phyloP scores from a whole-genome alignment of 1,140 invertebrate genomes.

The Reticulitermes speratus region DNA sequence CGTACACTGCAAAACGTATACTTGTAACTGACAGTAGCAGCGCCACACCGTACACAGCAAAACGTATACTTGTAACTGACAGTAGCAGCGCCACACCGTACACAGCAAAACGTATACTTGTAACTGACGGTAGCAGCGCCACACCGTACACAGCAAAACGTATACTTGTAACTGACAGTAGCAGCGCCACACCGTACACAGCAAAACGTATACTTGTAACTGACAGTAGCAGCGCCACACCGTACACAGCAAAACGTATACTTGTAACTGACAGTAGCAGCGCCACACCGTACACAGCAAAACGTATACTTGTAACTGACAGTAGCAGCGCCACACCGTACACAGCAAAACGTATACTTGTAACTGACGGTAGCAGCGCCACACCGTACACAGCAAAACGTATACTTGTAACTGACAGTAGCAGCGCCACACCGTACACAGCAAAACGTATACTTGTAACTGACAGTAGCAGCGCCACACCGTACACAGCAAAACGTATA shows the following conservation, averaged over 20 bases:
- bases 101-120: not conserved
- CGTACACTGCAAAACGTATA: not conserved
- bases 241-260: not conserved
- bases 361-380: not conserved
- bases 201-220: not conserved
- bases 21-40: not conserved
- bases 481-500: not conserved
- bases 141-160: not conserved
- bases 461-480: not conserved
- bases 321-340: not conserved
- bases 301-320: not conserved
- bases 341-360: not conserved
- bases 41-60: not conserved
- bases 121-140: not conserved
- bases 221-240: not conserved
- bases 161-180: not conserved
- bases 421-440: too few species aligned
- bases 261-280: not conserved
- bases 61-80: not conserved
- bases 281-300: not conserved
- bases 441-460: not conserved
- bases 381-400: not conserved
- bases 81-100: not conserved
- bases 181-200: too few species aligned
- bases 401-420: not conserved